A percentile compares a stretch with the other conserved stretches of the same genome.
Conservation (phyloP, 2,797 vertebrate genomes). For the Anabacerthia variegaticeps region DNA sequence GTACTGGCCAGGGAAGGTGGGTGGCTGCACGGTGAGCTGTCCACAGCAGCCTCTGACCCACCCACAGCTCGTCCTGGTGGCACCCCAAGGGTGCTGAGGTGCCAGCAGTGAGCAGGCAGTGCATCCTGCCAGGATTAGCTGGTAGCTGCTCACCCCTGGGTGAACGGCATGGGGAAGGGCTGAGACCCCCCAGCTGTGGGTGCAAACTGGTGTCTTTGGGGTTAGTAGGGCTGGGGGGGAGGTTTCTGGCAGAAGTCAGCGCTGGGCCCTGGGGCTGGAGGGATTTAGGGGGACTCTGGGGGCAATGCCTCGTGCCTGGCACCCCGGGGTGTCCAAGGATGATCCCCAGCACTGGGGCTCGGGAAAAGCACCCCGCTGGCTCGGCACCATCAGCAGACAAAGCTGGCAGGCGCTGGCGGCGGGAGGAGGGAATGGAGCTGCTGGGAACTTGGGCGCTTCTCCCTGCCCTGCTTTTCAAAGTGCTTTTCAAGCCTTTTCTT, state of each 20-base stretch:
- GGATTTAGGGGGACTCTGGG: fast-evolving
- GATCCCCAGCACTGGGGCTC: background rate
- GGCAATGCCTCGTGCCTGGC: background rate
- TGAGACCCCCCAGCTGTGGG: fast-evolving
- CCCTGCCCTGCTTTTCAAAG: background rate
- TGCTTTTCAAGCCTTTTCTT: constrained; percentile 7
- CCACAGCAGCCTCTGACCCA: background rate
- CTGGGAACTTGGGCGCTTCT: background rate
- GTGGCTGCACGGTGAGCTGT: background rate
- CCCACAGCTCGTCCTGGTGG: fast-evolving
- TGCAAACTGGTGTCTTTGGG: background rate
- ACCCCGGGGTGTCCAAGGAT: fast-evolving
- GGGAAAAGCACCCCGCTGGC: background rate
- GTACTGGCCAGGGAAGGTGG: background rate
- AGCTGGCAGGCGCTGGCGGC: background rate
- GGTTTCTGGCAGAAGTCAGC: background rate
- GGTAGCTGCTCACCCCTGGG: fast-evolving
- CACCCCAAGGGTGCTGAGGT: background rate
- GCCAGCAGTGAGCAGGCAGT: fast-evolving
- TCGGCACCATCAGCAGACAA: background rate
- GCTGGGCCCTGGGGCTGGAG: background rate
- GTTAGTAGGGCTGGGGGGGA: background rate
- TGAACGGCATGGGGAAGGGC: fast-evolving
- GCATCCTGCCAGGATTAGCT: fast-evolving
- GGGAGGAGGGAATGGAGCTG: constrained; percentile 9